Base-by-base conservation (phyloP, 2,888 invertebrate species). In the Agapetus fuscipes region DNA sequence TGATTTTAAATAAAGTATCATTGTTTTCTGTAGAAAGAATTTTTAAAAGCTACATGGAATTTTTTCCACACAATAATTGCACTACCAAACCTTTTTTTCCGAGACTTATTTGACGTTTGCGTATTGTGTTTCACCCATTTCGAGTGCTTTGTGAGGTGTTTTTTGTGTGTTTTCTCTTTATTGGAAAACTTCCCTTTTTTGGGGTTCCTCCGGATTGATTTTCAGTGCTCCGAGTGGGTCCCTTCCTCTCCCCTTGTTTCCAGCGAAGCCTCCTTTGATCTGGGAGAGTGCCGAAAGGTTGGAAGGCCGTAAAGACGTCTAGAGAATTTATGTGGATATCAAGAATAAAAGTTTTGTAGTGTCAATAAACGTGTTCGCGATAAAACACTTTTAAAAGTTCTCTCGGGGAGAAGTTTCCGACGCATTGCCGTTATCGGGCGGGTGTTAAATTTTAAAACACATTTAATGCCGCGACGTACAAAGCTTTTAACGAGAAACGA, bases 261-360 rank as follows among this genome's bases (percentile, higher is more conserved):
- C n/a, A n/a, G n/a, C n/a, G n/a, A n/a, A n/a, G n/a, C n/a, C n/a
- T n/a, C n/a, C 37, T 43, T 43, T 43, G 43, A 43, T 43, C 35
- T 40, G 35, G 28, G 30, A 20, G 27, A 40, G 43, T 37, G 39
- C 30, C 28, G 43, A 43, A 34, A 37, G 43, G 35, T 34, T 35
- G 30, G 36, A 36, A 32, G 39, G 43, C 33, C 32, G 37, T 39
- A 39, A 39, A 43, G 40, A 43, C 35, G 39, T 39, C 39, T 43
- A 26, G 31, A 20, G 31, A 31, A 37, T 31, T 31, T 37, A 37
- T 37, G 20, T 26, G 37, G 20, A 14, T 9, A n/a, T 15, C 30
- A 11, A 11, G 20, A 31, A 37, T 35, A 37, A 37, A 37, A 31
- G 14, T 31, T 37, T 31, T 25, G 26, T 25, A 25, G 31, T 17